A percentile compares a stretch with the other conserved stretches of the same genome.
These are phyloP conservation scores for Yponomeuta cagnagella DNA, from an alignment of 2,888 invertebrate genomes.

Conservation along the genomic window DNA sequence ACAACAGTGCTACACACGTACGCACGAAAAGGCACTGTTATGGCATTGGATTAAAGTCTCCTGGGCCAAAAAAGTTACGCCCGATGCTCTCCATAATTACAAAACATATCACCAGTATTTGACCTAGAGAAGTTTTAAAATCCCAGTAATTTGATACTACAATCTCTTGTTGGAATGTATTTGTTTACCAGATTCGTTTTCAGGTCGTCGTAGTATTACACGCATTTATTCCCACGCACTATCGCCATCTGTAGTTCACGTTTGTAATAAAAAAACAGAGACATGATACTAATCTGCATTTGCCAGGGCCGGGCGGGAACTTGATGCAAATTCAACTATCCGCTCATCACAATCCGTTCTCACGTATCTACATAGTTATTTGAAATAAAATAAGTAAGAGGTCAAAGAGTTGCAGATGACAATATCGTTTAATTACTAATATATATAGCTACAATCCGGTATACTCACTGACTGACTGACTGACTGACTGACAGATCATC, in stretches of 20 bases:
- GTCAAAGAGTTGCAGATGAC: background rate
- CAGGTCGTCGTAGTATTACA: background rate
- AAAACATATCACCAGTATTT: background rate
- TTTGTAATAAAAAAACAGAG: background rate
- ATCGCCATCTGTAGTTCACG: background rate
- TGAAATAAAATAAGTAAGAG: background rate
- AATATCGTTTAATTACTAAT: too few species aligned
- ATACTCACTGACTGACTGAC: too few species aligned
- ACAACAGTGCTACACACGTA: background rate
- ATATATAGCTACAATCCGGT: too few species aligned
- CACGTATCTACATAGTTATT: background rate
- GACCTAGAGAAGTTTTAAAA: background rate
- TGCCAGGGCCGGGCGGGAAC: background rate
- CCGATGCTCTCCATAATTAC: background rate
- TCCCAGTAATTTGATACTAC: background rate
- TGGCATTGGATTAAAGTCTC: background rate
- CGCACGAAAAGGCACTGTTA: background rate
- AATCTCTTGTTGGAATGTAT: background rate
- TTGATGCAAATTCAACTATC: background rate
- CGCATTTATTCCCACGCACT: background rate
- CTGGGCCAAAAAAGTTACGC: background rate
- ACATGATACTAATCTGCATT: background rate
- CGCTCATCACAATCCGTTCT: background rate
- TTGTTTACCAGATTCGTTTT: background rate
- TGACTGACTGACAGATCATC: too few species aligned